Evolutionary conservation across 2,888 invertebrate species (phyloP), one percentile per base, ranked within the genome.

Genomic region (Dyspetes luteomarginatus): DNA sequence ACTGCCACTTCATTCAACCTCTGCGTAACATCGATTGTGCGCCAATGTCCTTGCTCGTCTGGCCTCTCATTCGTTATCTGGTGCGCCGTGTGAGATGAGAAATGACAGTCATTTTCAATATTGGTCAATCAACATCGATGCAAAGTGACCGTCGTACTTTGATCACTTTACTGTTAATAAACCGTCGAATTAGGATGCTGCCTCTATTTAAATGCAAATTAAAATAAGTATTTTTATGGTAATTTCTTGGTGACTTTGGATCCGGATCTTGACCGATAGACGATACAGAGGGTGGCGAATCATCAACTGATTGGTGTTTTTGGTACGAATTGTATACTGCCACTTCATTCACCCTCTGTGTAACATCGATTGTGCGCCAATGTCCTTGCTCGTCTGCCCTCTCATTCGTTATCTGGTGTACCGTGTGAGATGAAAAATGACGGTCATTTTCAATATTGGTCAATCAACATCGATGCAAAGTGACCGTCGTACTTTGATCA

Each of bases 271-370:
- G 71, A 19, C 58, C 60, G 67, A 81, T 64, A 43, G 45, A 68
- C 62, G 67, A 68, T 48, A 17, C 26, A 41, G 30, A 22, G 71
- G 48, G 64, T 58, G 74, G 55, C 24, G 28, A 67, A 71, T 80
- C 75, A 80, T 80, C 80, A 45, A 55, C 55, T 30, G 19, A 67
- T 41, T 68, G 50, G 56, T 56, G 62, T 19, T 36, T 45, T 58
- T 60, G 69, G 26, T 67, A 26, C 52, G 24, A 30, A 60, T 77
- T 75, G 62, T 84, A 55, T 45, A 68, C 74, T 19, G 77, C 71
- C 56, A 72, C 81, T 83, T 71, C 17, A 58, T 55, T 19, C 62
- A 41, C 55, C 64, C 52, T 22, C 48, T 17, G 17, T 3, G n/a
- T 5, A 30, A 9, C 15, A 24, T 15, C 17, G 1, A 48, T 15